A percentile compares a stretch with the other conserved stretches of the same genome.
Conservation (phyloP, 1,140 invertebrate genomes). For the Lordiphosa stackelbergi region DNA sequence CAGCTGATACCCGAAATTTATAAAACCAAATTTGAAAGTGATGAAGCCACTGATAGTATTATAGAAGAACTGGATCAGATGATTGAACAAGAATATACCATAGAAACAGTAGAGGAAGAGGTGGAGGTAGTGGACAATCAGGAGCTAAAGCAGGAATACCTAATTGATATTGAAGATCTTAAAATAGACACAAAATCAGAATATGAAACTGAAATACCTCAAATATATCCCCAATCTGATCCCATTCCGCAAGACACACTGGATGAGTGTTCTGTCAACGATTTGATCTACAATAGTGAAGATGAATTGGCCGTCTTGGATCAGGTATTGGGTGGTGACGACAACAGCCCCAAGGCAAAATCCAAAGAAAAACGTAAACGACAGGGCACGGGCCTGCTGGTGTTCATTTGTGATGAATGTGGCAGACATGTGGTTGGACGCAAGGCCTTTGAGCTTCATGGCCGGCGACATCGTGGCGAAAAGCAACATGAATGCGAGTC, state of each 20-base stretch:
- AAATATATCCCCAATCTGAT: too few relatives aligned
- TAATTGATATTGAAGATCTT: background rate
- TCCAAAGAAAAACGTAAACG: constrained; percentile 1
- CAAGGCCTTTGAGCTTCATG: constrained; percentile 39
- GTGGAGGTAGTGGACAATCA: background rate
- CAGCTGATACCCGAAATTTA: constrained; percentile 10
- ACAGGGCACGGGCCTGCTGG: background rate
- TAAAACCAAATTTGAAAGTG: background rate
- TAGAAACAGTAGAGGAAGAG: background rate
- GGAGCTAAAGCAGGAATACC: too few relatives aligned
- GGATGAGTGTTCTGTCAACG: background rate
- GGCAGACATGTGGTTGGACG: constrained; percentile 36
- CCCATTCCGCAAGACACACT: too few relatives aligned
- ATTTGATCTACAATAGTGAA: constrained; percentile 5
- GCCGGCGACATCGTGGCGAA: constrained; percentile 48
- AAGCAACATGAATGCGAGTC: constrained; percentile 46
- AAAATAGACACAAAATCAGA: background rate
- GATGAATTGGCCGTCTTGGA: constrained; percentile 13
- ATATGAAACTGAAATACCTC: too few relatives aligned
- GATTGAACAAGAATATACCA: background rate
- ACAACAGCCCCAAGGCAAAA: constrained; percentile 10
- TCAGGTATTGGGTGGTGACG: constrained; percentile 11
- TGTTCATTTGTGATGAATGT: constrained; percentile 35
- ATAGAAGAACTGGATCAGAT: background rate
- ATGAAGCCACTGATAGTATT: background rate